Conservation (phyloP, 2,888 invertebrate genomes). For the Microctonus aethiopoides region DNA sequence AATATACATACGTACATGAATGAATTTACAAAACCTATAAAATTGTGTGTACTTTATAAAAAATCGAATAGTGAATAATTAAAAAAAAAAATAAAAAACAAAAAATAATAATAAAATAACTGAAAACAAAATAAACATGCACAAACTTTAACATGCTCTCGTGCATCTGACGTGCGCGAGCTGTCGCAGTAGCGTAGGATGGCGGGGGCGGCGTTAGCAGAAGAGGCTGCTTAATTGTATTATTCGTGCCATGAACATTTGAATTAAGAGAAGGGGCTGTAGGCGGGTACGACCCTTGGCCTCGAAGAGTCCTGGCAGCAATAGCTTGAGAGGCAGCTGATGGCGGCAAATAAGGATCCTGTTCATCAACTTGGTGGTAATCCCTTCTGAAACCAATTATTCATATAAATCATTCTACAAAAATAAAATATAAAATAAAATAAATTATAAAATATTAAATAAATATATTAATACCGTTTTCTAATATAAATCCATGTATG, state of each 20-base stretch:
- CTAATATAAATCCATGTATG: conserved; percentile 97
- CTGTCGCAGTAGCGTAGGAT: conserved; percentile 72
- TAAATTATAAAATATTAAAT: background rate
- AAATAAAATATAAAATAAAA: conserved; percentile 8
- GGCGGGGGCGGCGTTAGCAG: conserved; percentile 71
- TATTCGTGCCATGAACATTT: conserved; percentile 71
- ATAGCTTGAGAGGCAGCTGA: conserved; percentile 72
- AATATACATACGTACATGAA: background rate
- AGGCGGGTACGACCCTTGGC: conserved; percentile 79
- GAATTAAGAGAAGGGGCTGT: conserved; percentile 71
- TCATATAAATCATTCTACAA: background rate
- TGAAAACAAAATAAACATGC: conserved; percentile 65
- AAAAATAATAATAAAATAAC: conserved; percentile 39
- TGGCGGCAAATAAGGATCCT: conserved; percentile 81
- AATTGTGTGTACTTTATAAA: background rate
- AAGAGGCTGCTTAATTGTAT: conserved; percentile 70
- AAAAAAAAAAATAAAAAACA: conserved; percentile 37
- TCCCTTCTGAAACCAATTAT: conserved; percentile 73
- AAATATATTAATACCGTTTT: conserved; percentile 75
- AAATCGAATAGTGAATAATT: conserved; percentile 12
- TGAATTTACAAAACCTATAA: background rate
- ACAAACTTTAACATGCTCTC: conserved; percentile 69
- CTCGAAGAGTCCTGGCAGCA: conserved; percentile 74
- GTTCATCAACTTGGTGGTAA: conserved; percentile 86
- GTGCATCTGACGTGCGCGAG: conserved; percentile 68